Evolutionary conservation across 2,113 vertebrate species (phyloP), one percentile per base, ranked within the genome.

Genomic region (Grantiella picta): DNA sequence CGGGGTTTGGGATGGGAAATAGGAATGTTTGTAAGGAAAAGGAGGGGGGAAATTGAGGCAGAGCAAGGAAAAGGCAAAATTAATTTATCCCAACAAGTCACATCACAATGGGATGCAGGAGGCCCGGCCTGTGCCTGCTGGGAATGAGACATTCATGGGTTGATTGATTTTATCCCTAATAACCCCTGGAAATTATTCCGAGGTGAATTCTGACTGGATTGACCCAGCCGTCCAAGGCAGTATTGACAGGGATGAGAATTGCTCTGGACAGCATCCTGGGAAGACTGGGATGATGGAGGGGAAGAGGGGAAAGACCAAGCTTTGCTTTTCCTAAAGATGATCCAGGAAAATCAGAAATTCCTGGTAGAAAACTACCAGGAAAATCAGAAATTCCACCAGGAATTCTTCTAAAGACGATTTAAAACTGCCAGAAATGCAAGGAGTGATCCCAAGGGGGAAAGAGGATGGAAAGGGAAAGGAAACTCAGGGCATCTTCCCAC

Each of bases 21-120:
- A 2, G 8, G 44, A 85, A n/a, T 31, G 5, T 76, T 71, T 42
- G 70, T 31, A 82, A 12, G 25, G 23, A 25, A 11, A 45, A 15
- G 29, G 7, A 1, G 2, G 11, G 7, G 11, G 12, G 2, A 5
- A 33, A 3, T 0, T 23, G 35, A 45, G 64, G 12, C 3, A 1
- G 29, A 22, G 33, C 5, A 33, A 59, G 31, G 35, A 77, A 50
- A 92, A 63, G 19, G 19, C 2, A 13, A 28, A 72, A 72, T 31
- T 29, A 3, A 5, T 60, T 75, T 64, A 28, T 56, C 17, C 33
- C 15, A 7, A 57, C 42, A 14, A 44, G 18, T 61, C 24, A 12
- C 16, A 10, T 11, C 2, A 0, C 33, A 24, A 0, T 1, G 15
- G 56, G 65, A 66, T 50, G 69, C 12, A 14, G 72, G 71, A 89